These are phyloP conservation scores for Ia io DNA, from an alignment of 2,113 vertebrate species.

Conservation along the genomic window DNA sequence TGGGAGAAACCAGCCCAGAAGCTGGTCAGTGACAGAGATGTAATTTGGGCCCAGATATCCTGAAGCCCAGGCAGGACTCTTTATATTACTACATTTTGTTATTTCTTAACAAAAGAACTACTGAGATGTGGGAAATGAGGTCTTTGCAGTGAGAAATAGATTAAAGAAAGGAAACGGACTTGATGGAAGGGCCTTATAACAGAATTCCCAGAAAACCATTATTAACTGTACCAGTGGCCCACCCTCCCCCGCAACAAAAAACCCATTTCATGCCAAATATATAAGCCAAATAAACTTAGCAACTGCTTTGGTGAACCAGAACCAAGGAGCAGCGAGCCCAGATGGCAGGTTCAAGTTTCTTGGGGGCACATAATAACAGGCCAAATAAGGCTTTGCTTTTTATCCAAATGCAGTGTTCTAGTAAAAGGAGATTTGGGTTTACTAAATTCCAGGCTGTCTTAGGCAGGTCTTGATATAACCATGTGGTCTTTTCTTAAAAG, in stretches of 20 bases:
- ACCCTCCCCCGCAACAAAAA: not conserved
- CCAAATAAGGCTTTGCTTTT: not conserved
- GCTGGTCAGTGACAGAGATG: not conserved
- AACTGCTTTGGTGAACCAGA: not conserved
- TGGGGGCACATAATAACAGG: not conserved
- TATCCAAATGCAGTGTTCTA: not conserved
- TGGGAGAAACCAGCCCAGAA: not conserved
- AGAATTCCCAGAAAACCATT: not conserved
- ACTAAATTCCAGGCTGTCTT: not conserved
- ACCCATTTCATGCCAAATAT: not conserved
- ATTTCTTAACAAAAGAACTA: not conserved
- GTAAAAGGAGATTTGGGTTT: slow-evolving; percentile 5
- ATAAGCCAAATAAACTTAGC: not conserved
- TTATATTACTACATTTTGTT: not conserved
- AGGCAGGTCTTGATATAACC: not conserved
- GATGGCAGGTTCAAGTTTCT: not conserved
- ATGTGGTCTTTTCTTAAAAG: slow-evolving; percentile 4
- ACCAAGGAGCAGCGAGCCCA: not conserved
- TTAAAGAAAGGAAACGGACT: not conserved
- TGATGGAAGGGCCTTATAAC: not conserved
- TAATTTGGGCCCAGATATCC: not conserved
- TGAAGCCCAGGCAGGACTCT: not conserved
- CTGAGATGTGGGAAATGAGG: not conserved
- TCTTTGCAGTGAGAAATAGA: not conserved
- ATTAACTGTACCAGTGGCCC: not conserved